A percentile compares a stretch with the other conserved stretches of the same genome.
These are phyloP conservation scores for Somateria mollissima DNA, from an alignment of 2,797 vertebrate genomes.

Conservation along the genomic window DNA sequence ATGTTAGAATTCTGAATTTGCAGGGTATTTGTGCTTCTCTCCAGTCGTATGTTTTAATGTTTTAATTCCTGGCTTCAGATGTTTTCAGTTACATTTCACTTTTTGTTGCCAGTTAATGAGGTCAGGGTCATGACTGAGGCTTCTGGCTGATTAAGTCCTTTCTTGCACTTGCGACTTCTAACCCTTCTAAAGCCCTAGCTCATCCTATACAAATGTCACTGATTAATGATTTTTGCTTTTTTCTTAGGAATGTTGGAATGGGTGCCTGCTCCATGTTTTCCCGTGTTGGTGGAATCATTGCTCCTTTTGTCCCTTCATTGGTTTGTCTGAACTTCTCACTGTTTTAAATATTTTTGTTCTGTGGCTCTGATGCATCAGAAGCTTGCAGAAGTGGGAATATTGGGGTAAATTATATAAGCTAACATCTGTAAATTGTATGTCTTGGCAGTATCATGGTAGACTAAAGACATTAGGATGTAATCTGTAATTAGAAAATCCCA, in stretches of 20 bases:
- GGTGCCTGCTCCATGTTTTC: slow-evolving; percentile 86
- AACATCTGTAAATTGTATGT: background rate
- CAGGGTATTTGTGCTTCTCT: background rate
- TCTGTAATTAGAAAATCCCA: background rate
- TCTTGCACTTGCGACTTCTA: background rate
- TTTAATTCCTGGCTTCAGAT: background rate
- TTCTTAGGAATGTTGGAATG: slow-evolving; percentile 81
- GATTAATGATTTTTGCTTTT: background rate
- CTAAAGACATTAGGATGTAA: background rate
- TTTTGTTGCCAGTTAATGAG: background rate
- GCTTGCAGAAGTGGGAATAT: background rate
- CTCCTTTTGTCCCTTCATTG: slow-evolving; percentile 84
- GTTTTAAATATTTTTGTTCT: background rate
- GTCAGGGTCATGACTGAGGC: background rate
- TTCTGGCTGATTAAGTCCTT: background rate
- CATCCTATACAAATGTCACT: background rate
- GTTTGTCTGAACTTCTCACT: slow-evolving; percentile 73
- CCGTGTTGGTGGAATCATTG: slow-evolving; percentile 82
- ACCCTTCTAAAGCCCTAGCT: background rate
- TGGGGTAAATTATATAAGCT: background rate
- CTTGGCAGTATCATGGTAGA: background rate
- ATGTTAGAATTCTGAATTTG: background rate
- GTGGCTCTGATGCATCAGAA: background rate
- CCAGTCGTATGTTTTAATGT: background rate
- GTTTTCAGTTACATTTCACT: background rate